Base-by-base conservation (phyloP, 2,888 invertebrate species). In the Uropetala carovei region DNA sequence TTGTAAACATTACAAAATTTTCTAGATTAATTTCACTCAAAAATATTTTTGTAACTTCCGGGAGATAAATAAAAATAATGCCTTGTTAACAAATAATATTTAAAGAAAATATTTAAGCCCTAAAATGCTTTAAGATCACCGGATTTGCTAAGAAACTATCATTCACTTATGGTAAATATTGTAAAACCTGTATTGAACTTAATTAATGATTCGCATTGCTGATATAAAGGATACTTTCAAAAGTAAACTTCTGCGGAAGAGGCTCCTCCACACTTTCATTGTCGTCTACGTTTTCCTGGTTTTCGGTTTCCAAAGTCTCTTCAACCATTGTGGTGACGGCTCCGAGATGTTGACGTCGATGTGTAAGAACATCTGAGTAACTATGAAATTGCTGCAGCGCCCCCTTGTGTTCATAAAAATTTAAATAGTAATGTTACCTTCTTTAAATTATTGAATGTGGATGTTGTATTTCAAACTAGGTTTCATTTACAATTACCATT, bases 191-290 rank as follows among this genome's bases (percentile, higher is more conserved):
- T 4, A 27, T 27, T 11, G 27, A 27, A 27, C 5, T 7, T 27
- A 22, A 75, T 11, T 4, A 75, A 75, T 75, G 10, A 27, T 13
- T 22, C 10, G 10, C 8, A 22, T 30, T 14, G 18, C 9, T 10
- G 13, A 82, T 16, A n/a, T 18, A 92, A 92, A 92, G 92, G 92
- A 92, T 92, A 92, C 92, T 92, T 75, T 92, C 92, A 57, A 92
- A 68, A 14, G 92, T 92, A 43, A 85, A 92, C 16, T 85, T 92
- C 18, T 84, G 85, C 5, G 56, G 10, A 14, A 16, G 84, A 13
- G 84, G 57, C 18, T 84, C 85, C 68, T 92, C 92, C 13, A 22
- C 64, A 16, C 60, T 84, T 86, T 84, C 84, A 84, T 22, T 22
- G 18, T 92, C 84, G 27, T 75, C 92, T 56, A 84, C 86, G 60